Evolutionary conservation across 2,797 vertebrate species (phyloP), one percentile per base, ranked within the genome.

Genomic region (Silurus lanzhouensis): DNA sequence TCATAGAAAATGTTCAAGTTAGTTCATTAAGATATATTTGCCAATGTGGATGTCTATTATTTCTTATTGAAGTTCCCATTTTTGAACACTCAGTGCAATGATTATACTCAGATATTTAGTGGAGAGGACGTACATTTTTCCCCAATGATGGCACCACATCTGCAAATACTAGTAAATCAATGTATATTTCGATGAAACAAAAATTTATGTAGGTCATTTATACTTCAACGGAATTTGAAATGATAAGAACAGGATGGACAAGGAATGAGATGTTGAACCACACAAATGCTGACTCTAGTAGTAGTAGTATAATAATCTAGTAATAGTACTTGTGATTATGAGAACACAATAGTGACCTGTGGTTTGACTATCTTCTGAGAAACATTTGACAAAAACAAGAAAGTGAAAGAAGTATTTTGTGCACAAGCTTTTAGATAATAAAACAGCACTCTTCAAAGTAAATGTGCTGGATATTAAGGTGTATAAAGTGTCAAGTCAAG

Each of bases 231-330:
- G 63, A 67, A 31, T 17, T 67, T 72, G 1, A 48, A 72, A n/a
- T n/a, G 44, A 2, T 48, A 3, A 71, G 38, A 46, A 46, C 1
- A 3, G 68, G 4, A 9, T 71, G 3, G 67, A 44, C 17, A 6
- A 5, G 15, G 38, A 22, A 64, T 81, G 77, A 57, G 77, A 25
- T n/a, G 20, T 19, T 71, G 38, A 60, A 88, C 83, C 85, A 83
- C 80, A 83, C 55, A 83, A 88, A 68, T 83, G 84, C 66, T 88
- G 86, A 88, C 85, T 44, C 66, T 55, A 60, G 58, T 63, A 76
- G 13, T 3, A 38, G 38, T 38, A 38, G 38, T 38, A 38, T 38
- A 38, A 38, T 38, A 38, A 38, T 38, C 38, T 38, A 38, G 38
- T 38, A 38, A 3, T 38, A 38, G 38, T 38, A 5, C 38, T 38